Conservation (phyloP, 2,888 invertebrate species). For the Anticlea derivata region DNA sequence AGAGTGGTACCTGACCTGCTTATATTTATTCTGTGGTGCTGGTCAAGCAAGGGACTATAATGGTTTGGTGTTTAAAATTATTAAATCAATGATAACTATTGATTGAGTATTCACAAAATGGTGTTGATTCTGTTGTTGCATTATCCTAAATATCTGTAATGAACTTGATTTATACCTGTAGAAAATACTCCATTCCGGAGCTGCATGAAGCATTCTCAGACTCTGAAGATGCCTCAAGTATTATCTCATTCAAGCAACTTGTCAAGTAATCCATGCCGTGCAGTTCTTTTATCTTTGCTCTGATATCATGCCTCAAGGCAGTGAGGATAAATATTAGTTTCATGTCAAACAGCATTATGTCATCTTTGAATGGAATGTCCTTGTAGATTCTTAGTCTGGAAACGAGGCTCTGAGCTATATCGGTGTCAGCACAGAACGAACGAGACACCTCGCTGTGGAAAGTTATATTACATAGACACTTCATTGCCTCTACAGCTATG, state of each 20-base stretch:
- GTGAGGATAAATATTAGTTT: conserved; percentile 95
- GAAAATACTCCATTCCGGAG: conserved; percentile 45
- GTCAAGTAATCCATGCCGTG: conserved; percentile 88
- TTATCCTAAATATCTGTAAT: no score
- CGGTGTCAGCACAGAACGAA: conserved; percentile 80
- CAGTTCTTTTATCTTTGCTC: conserved; percentile 86
- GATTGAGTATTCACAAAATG: no score
- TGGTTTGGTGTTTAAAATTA: no score
- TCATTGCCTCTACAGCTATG: conserved; percentile 90
- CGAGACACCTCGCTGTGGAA: conserved; percentile 86
- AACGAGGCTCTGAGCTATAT: conserved; percentile 88
- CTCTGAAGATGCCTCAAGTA: conserved; percentile 65
- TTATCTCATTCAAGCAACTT: conserved; percentile 86
- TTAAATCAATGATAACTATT: no score
- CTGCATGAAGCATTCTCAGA: conserved; percentile 49
- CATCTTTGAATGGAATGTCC: conserved; percentile 85
- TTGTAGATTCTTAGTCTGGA: conserved; percentile 88
- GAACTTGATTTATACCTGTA: conserved; percentile 47
- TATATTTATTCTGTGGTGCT: no score
- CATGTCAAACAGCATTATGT: conserved; percentile 93
- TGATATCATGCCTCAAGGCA: conserved; percentile 89
- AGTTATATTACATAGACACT: conserved; percentile 94
- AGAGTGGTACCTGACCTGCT: no score
- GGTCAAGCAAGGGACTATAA: no score
- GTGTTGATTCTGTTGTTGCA: no score